Evolutionary conservation across 1,140 invertebrate species (phyloP).

Genomic region (Trypoxylus dichotomus): DNA sequence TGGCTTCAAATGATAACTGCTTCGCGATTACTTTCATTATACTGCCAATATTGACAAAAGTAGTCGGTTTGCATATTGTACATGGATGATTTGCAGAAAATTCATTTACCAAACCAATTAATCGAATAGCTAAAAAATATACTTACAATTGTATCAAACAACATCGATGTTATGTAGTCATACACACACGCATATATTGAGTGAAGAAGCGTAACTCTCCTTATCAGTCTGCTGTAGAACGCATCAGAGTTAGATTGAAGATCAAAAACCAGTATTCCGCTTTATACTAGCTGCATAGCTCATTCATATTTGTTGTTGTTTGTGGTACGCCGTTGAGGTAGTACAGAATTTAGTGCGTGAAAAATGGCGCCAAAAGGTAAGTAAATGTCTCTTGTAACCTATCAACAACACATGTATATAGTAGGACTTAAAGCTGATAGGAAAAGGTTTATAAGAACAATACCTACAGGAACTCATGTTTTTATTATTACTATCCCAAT

Average conservation of each 20-base stretch:
- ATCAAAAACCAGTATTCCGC: background rate
- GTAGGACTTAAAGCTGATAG: no score
- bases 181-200: background rate
- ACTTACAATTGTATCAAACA: no score
- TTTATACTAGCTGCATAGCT: background rate
- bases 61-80: background rate
- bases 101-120: background rate
- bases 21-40: background rate
- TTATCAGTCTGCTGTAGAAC: background rate
- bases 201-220: background rate
- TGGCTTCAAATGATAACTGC: background rate
- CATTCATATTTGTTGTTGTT: background rate
- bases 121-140: background rate
- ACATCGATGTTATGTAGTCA: no score
- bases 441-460: no score
- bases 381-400: no score
- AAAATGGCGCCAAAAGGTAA: background rate
- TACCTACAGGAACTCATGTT: no score
- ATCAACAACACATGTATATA: no score
- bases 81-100: background rate
- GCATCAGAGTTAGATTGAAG: background rate
- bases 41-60: background rate
- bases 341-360: background rate
- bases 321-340: background rate
- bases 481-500: no score